Evolutionary conservation across 2,113 vertebrate species (phyloP), one percentile per base, ranked within the genome.

Genomic region (Misgurnus mizolepis): DNA sequence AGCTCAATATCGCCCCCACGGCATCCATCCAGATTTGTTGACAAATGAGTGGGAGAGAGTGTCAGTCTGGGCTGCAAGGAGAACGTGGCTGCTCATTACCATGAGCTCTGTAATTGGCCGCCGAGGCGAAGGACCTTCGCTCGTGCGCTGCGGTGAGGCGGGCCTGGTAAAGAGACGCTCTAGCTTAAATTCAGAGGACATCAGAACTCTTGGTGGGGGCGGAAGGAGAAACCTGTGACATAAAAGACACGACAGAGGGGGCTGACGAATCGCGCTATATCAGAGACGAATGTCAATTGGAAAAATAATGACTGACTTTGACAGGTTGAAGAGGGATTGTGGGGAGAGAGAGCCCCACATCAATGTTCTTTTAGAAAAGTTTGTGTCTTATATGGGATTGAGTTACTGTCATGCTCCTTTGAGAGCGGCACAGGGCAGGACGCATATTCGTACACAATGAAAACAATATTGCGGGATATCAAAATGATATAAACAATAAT

Each of bases 21-120:
- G 90, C 88, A 90, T 90, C 86, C 90, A 84, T 92, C 78, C 91
- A 91, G 92, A 92, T 93, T 92, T 93, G 90, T 93, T 92, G 92
- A 93, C 91, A 93, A 93, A 92, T 91, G 92, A 92, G 91, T 91
- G 89, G 91, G 92, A 90, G 91, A 92, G 90, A 84, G 91, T 92
- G 92, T 93, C 92, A 92, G 87, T 92, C 91, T 91, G 85, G 62
- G 65, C 53, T 76, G 82, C 68, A 45, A 86, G 86, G 86, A 82
- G 82, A 89, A 90, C 90, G 87, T 83, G 85, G 89, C 89, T 89
- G 87, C 92, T 93, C 91, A 90, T 93, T 93, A 93, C 88, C 88
- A 87, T 88, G 50, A 53, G 45, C 83, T 82, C 90, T 90, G 91
- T 93, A 93, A 93, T 93, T 93, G 92, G 90, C 90, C 89, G 43